A percentile compares a stretch with the other conserved stretches of the same genome.
Conservation (phyloP, 2,797 vertebrate species). For the Clarias pachynema region DNA sequence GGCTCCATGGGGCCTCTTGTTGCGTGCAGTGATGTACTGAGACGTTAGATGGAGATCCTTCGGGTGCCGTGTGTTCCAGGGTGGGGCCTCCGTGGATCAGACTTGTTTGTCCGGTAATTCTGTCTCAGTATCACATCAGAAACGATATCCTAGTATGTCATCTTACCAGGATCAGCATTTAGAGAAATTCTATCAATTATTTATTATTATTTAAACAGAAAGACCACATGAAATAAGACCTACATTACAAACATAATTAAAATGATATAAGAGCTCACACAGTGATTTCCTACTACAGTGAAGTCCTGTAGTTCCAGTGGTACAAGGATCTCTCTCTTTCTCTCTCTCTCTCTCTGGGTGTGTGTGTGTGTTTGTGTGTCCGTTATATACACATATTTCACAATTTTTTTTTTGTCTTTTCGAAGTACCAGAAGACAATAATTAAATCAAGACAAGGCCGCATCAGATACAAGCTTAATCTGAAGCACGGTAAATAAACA, state of each 20-base stretch:
- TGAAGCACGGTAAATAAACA: constrained; percentile 29
- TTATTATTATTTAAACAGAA: constrained; percentile 15
- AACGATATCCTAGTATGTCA: neutral
- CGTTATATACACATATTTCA: neutral
- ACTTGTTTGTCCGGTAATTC: no score
- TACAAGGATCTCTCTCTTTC: neutral
- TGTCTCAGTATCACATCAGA: neutral
- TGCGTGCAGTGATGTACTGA: no score
- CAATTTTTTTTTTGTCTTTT: neutral
- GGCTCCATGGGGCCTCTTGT: no score
- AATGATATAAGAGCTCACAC: neutral
- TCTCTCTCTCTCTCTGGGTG: neutral
- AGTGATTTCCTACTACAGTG: neutral
- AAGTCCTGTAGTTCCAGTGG: neutral
- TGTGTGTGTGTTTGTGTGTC: no score
- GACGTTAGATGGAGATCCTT: no score
- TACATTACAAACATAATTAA: neutral
- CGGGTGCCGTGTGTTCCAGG: no score
- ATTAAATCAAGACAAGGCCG: constrained; percentile 1
- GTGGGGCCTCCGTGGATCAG: no score
- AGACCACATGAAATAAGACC: neutral
- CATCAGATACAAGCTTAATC: neutral
- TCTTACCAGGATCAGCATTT: neutral
- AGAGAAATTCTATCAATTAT: neutral
- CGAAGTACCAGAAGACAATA: neutral